Base-by-base conservation (phyloP, 2,113 vertebrate species). In the Trogon melanurus region DNA sequence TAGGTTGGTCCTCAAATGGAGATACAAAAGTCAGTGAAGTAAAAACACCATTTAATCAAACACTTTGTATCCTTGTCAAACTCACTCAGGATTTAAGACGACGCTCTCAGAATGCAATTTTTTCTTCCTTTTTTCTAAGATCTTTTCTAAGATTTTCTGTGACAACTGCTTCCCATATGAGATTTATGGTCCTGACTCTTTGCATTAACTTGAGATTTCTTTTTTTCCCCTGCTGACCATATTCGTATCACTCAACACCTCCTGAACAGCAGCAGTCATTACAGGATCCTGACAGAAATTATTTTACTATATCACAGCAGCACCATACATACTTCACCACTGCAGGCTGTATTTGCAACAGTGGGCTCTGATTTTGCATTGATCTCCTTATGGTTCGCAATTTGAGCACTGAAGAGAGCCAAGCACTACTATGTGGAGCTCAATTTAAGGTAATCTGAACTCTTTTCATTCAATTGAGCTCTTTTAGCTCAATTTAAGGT, bases 21-120 rank as follows among this genome's bases (percentile, higher is more conserved):
- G 82, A 89, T 38, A 38, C 88, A 75, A 79, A 93, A 94, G 78
- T 88, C 88, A 93, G 9, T 36, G 80, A 73, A 65, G 80, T 87
- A 94, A 88, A 96, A 84, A 29, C 54, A 30, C 41, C 19, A 20
- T 48, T 92, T 93, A 94, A 94, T 89, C 85, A 93, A 88, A 65
- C 16, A 36, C 45, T 88, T 71, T 25, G 57, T 79, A 71, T 41
- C 88, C 79, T 54, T 90, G 73, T 79, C 76, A 81, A 65, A 53
- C 58, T 75, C 61, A 26, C 44, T 80, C 57, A 70, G 61, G 73
- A 91, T 91, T 96, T 86, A 91, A 92, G 54, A 47, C 13, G 17
- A 74, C n/a, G 23, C 44, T 91, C 79, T 65, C 53, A 79, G 70
- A 45, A 23, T 4, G 5, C 1, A 11, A 7, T 2, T 15, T 21